These are phyloP conservation scores for Drosophila austrosaltans DNA, from an alignment of 2,888 invertebrate genomes.

Conservation along the genomic window DNA sequence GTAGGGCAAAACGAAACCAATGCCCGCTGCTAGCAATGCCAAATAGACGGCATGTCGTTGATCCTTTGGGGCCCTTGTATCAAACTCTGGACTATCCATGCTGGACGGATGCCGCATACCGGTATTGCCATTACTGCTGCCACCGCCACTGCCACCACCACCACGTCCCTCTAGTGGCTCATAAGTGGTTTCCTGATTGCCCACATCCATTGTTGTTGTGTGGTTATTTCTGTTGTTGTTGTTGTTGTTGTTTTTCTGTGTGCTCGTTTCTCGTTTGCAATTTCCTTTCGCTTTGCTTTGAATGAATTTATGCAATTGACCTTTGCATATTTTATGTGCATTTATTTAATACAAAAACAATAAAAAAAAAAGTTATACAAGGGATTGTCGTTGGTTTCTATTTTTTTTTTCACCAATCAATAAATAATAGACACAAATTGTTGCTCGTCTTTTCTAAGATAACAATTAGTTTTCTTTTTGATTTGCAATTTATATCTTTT, in stretches of 20 bases:
- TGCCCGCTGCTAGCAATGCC: slow-evolving; percentile 90
- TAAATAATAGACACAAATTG: slow-evolving; percentile 65
- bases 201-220: slow-evolving; percentile 58
- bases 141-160: slow-evolving; percentile 32
- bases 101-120: slow-evolving; percentile 73
- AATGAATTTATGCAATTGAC: slow-evolving; percentile 22
- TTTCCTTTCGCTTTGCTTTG: slow-evolving; percentile 18
- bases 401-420: slow-evolving; percentile 50
- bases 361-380: not conserved
- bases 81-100: slow-evolving; percentile 83
- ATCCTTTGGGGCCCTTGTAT: slow-evolving; percentile 83
- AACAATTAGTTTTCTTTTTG: not conserved
- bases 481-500: not conserved
- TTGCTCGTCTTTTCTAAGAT: slow-evolving; percentile 32
- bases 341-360: too few relatives aligned
- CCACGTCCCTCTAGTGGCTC: slow-evolving; percentile 82
- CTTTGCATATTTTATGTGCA: slow-evolving; percentile 55
- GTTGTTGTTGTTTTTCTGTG: not conserved
- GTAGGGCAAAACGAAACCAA: slow-evolving; percentile 95
- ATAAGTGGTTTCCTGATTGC: slow-evolving; percentile 82
- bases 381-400: too few relatives aligned
- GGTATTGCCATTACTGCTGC: slow-evolving; percentile 29
- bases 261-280: slow-evolving; percentile 2
- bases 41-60: slow-evolving; percentile 82
- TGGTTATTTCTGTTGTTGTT: slow-evolving; percentile 1